Percentiles rank a stretch among this genome's conserved stretches.
Conservation (phyloP, 2,113 vertebrate genomes). For the Proterorhinus semilunaris region DNA sequence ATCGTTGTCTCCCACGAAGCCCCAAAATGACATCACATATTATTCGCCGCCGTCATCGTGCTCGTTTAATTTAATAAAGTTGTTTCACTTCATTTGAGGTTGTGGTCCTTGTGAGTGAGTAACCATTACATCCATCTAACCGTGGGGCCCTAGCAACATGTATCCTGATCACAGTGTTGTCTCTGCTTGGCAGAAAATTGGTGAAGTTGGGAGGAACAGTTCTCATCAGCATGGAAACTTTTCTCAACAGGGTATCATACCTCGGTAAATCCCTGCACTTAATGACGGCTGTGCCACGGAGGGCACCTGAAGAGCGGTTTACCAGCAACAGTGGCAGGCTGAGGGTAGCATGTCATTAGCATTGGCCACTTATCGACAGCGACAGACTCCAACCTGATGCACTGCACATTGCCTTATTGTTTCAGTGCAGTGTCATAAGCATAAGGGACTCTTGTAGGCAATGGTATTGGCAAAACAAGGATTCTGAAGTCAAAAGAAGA, state of each 20-base stretch:
- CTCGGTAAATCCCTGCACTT: conserved; percentile 70
- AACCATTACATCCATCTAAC: conserved; percentile 47
- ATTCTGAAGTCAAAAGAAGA: background rate
- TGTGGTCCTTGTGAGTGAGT: too few species aligned
- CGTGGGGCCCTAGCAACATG: conserved; percentile 40
- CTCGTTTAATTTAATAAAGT: too few species aligned
- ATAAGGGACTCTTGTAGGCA: background rate
- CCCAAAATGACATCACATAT: too few species aligned
- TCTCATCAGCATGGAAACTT: conserved; percentile 68
- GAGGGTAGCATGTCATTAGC: conserved; percentile 71
- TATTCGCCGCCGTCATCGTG: too few species aligned
- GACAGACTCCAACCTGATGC: conserved; percentile 68
- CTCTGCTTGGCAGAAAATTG: conserved; percentile 63
- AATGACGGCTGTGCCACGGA: conserved; percentile 71
- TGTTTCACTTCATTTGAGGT: too few species aligned
- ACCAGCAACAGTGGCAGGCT: conserved; percentile 48
- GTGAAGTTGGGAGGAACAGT: conserved; percentile 61
- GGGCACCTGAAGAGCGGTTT: conserved; percentile 70
- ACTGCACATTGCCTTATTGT: conserved; percentile 49
- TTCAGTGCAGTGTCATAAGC: background rate
- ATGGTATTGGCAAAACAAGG: background rate
- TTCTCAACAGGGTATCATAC: conserved; percentile 68
- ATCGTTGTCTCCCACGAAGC: too few species aligned
- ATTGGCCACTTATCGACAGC: conserved; percentile 67
- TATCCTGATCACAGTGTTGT: conserved; percentile 32